Base-by-base conservation (phyloP, 2,888 invertebrate species). In the Xanthorhoe designata region DNA sequence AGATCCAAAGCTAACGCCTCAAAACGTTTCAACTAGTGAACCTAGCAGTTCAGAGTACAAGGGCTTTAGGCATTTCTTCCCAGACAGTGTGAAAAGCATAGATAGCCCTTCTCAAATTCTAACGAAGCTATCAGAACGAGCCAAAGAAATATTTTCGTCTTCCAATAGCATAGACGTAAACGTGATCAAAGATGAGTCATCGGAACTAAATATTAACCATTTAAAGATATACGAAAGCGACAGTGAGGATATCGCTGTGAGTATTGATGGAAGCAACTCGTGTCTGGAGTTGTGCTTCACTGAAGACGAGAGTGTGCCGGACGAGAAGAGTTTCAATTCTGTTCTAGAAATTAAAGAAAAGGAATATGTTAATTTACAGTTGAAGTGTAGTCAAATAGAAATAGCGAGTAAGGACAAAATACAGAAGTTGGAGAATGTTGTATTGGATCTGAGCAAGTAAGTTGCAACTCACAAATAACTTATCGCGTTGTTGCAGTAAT, bases 401-500 rank as follows among this genome's bases (percentile, higher is more conserved):
- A 75, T 88, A 77, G 80, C 79, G 2, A 89, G 84, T 82, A 94
- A 90, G 78, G 94, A 94, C 60, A 94, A 92, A 76, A 87, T 90
- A 78, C 85, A 86, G 64, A 92, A 93, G 73, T 81, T 94, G 77
- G 94, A 94, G 76, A 92, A 87, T 74, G 94, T 95, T 73, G 86
- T 96, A 56, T 93, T 95, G 79, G 94, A 96, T 75, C 83, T 96
- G 58, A 95, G 94, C 87, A 95, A 95, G 96, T 96, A 76, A 84
- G 91, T 85, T 18, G n/a, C 29, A 15, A 53, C n/a, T 38, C 51
- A 18, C 53, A 38, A 53, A 54, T 19, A 56, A 35, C 52, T n/a
- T 24, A 2, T 9, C 53, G 19, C 18, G 4, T 15, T 45, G 4
- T n/a, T 45, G 42, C 47, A 4, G n/a, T 49, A 57, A n/a, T 18